These are phyloP conservation scores for Cyanoliseus patagonus DNA, from an alignment of 2,113 vertebrate species.

Conservation along the genomic window DNA sequence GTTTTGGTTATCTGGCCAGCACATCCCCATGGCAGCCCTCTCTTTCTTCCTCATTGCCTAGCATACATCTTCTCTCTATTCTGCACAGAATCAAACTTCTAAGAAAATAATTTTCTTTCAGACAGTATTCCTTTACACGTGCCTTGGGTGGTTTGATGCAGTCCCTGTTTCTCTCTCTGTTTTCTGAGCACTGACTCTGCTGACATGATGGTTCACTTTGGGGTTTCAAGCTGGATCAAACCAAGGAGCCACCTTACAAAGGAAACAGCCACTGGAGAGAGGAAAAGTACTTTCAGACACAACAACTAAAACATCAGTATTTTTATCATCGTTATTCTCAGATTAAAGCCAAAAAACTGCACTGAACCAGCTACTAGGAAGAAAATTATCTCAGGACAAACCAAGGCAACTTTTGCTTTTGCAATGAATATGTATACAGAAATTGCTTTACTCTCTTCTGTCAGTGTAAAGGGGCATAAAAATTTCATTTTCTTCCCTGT, in stretches of 20 bases:
- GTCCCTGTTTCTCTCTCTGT: rapidly evolving
- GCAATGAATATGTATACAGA: neutral
- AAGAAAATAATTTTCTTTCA: neutral
- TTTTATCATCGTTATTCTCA: neutral
- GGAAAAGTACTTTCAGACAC: neutral
- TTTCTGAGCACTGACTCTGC: neutral
- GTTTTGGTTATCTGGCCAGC: neutral
- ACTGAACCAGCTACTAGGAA: neutral
- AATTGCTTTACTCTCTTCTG: neutral
- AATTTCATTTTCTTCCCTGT: neutral
- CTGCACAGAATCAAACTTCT: neutral
- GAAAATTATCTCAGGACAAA: neutral
- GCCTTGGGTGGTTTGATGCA: neutral
- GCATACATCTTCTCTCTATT: neutral
- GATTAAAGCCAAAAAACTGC: neutral
- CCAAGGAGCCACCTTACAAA: neutral
- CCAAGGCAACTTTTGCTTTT: neutral
- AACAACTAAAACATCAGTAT: neutral
- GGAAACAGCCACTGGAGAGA: rapidly evolving
- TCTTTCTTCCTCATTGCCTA: neutral
- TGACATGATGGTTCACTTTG: rapidly evolving
- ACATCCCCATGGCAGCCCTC: rapidly evolving
- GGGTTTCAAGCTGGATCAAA: neutral
- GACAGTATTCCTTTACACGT: neutral
- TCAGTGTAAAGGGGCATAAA: neutral